Conservation (phyloP, 2,888 invertebrate species). For the Cryptus viduatorius region DNA sequence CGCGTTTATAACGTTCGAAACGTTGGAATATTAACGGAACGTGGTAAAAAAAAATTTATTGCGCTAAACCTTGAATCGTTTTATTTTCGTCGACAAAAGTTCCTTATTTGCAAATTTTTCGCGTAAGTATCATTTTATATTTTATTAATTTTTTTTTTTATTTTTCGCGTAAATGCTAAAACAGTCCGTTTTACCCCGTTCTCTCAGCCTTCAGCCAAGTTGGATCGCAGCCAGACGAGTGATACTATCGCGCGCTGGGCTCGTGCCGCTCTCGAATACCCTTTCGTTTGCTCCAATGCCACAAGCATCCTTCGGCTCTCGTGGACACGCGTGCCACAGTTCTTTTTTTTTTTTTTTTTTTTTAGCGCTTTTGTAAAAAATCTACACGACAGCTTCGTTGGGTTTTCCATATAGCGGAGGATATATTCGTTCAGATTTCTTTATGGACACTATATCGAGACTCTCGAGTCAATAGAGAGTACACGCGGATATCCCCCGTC, state of each 20-base stretch:
- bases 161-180: not conserved
- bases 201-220: conserved; percentile 56
- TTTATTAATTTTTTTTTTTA: not conserved
- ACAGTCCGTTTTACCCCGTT: not conserved
- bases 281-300: conserved; percentile 46
- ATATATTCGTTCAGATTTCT: not conserved
- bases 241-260: conserved; percentile 65
- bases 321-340: conserved; percentile 47
- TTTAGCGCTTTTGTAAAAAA: conserved; percentile 36
- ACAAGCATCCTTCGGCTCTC: conserved; percentile 40
- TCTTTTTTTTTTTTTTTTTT: conserved; percentile 26
- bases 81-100: no score
- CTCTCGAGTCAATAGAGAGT: not conserved
- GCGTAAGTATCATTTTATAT: no score
- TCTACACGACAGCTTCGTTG: conserved; percentile 28
- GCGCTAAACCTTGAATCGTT: no score
- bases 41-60: not conserved
- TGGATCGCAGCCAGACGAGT: conserved; percentile 74
- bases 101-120: no score
- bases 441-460: conserved; percentile 13
- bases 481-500: not conserved
- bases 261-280: conserved; percentile 68
- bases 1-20: not conserved
- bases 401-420: conserved; percentile 29
- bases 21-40: no score